A percentile compares a stretch with the other conserved stretches of the same genome.
Evolutionary conservation across 2,113 vertebrate species (phyloP).

Genomic region (Mastomys coucha): DNA sequence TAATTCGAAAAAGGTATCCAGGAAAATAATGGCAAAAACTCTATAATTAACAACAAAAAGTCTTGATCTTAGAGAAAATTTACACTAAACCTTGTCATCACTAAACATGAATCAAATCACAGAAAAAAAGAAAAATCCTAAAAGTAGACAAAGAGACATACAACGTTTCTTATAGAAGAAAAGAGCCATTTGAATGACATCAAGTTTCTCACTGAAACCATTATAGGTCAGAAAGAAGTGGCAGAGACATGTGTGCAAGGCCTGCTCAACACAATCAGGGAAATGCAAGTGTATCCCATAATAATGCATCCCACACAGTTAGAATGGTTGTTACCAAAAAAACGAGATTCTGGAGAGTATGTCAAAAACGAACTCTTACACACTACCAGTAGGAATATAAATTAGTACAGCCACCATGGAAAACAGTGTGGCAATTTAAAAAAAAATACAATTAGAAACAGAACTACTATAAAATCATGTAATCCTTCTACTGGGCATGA

Average conservation of each 20-base stretch:
- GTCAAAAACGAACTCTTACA: background rate
- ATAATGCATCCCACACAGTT: background rate
- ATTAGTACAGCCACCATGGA: background rate
- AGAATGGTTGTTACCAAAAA: background rate
- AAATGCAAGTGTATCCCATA: background rate
- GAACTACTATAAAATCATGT: background rate
- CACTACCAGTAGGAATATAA: background rate
- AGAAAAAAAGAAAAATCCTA: background rate
- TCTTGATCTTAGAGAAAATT: background rate
- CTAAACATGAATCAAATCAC: background rate
- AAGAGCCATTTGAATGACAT: background rate
- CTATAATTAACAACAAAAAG: slow-evolving; percentile 6
- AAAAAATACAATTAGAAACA: background rate
- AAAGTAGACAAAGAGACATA: slow-evolving; percentile 30
- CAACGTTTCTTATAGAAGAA: background rate
- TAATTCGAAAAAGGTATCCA: background rate
- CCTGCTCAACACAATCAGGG: background rate
- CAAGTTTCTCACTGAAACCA: slow-evolving; percentile 32
- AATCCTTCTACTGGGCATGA: background rate
- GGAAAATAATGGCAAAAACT: slow-evolving; percentile 4
- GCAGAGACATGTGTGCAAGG: background rate
- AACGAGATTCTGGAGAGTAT: background rate
- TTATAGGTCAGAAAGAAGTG: background rate
- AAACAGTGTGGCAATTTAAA: background rate
- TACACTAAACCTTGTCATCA: slow-evolving; percentile 7